Percentiles rank a stretch among this genome's conserved stretches.
Conservation (phyloP, 2,888 invertebrate genomes). For the Lomographa bimaculata region DNA sequence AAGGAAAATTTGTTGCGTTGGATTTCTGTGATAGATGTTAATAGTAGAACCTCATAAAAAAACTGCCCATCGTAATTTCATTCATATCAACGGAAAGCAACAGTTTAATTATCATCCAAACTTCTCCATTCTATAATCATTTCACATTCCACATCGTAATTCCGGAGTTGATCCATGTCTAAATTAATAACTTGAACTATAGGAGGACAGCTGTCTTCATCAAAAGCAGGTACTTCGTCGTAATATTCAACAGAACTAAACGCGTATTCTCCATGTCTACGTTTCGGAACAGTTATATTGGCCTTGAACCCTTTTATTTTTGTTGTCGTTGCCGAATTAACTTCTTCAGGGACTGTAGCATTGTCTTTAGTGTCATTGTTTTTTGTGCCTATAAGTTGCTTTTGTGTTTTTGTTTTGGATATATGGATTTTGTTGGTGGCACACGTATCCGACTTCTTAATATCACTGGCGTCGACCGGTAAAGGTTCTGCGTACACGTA, state of each 20-base stretch:
- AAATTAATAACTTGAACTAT: constrained; percentile 50
- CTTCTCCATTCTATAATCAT: constrained; percentile 57
- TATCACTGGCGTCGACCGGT: constrained; percentile 40
- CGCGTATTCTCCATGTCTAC: constrained; percentile 57
- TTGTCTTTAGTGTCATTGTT: constrained; percentile 1
- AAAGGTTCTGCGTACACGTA: constrained; percentile 54
- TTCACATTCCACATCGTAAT: constrained; percentile 64
- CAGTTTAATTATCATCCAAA: too few species aligned
- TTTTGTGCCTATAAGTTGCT: neutral
- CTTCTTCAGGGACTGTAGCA: constrained; percentile 4
- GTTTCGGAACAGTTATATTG: constrained; percentile 29
- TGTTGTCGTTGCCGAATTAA: constrained; percentile 29
- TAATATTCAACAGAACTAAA: constrained; percentile 69
- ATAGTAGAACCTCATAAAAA: too few species aligned
- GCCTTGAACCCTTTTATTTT: constrained; percentile 16
- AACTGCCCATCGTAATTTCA: too few species aligned
- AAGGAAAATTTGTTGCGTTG: too few species aligned
- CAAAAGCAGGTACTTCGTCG: constrained; percentile 54
- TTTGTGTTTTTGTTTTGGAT: constrained; percentile 7
- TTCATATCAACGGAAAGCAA: too few species aligned
- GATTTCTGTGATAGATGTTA: too few species aligned
- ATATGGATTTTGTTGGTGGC: constrained; percentile 12
- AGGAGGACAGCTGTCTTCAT: constrained; percentile 44
- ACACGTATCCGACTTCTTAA: constrained; percentile 38
- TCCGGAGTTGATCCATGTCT: constrained; percentile 53